Evolutionary conservation across 2,888 invertebrate genomes (phyloP), one percentile per base, ranked within the genome.

Genomic region (Ophion obscuratus): DNA sequence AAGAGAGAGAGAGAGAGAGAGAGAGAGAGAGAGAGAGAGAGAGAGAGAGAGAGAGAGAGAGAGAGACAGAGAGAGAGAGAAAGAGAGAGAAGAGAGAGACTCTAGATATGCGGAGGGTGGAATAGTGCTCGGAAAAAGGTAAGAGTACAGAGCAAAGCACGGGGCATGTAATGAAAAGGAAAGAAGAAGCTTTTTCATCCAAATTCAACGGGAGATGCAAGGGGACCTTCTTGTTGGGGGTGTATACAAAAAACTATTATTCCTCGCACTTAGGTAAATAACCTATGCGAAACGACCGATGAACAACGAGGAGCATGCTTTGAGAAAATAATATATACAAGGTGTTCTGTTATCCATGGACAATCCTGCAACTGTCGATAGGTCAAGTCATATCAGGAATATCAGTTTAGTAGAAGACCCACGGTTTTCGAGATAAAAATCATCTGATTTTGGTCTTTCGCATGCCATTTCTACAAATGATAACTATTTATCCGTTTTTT

Each of bases 261-360:
- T 76, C 75, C 81, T 83, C 62, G 85, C 85, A 85, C 85, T 87
- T 85, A 78, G 87, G 78, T 76, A 87, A 87, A 87, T 87, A 87
- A 87, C 84, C 81, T 82, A 68, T 70, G 81, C 75, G 75, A 85
- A 70, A 81, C 75, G 76, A 83, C 57, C 75, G 66, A 71, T 59
- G 78, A 74, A 81, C 78, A 86, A 81, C 78, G 57, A 73, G 53
- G 70, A 64, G 64, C 74, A 47, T 75, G 80, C 81, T 81, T 67
- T 61, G 74, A 78, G 81, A 83, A 85, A 87, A 61, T 84, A 82
- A 84, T 80, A 71, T 68, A 73, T 59, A 71, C 1, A 73, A 4
- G 31, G 31, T 31, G 31, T 31, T 4, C 3, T 31, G 31, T 31
- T 31, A 31, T 31, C 4, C 2, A 4, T 31, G 31, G 31, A 31